A percentile compares a stretch with the other conserved stretches of the same genome.
phyloP scores from a whole-genome alignment of 2,797 vertebrate genomes.

The Poecilia velifera region DNA sequence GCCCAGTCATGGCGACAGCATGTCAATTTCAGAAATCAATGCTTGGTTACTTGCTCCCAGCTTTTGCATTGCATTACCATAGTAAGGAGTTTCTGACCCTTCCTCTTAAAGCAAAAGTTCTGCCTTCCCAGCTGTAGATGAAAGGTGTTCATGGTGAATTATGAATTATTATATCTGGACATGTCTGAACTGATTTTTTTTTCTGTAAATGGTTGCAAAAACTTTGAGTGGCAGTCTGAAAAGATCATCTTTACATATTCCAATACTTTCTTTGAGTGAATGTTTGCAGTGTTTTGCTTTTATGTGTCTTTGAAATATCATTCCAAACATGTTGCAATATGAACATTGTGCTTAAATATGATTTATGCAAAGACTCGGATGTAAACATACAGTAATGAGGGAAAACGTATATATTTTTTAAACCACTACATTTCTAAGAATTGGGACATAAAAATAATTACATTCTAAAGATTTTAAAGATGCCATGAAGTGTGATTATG shows the following conservation, averaged over 20 bases:
- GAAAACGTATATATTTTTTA: background rate
- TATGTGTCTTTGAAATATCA: background rate
- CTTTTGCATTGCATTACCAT: constrained; percentile 82
- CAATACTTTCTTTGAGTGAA: background rate
- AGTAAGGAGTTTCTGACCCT: constrained; percentile 80
- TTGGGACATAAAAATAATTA: background rate
- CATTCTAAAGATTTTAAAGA: background rate
- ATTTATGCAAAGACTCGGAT: background rate
- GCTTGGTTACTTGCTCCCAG: constrained; percentile 77
- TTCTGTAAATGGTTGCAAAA: constrained; percentile 1
- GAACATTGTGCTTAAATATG: background rate
- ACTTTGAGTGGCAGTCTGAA: background rate
- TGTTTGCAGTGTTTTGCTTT: background rate
- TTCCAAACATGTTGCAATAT: background rate
- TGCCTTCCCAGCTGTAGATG: constrained; percentile 45
- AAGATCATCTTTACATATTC: background rate
- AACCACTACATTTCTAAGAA: background rate
- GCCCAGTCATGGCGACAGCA: constrained; percentile 78
- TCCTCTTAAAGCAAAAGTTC: constrained; percentile 49
- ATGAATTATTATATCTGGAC: constrained; percentile 46
- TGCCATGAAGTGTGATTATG: background rate
- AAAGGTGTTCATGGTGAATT: constrained; percentile 45
- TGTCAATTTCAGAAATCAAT: constrained; percentile 85
- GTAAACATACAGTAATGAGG: background rate
- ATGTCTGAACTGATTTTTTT: constrained; percentile 8